phyloP scores from a whole-genome alignment of 2,888 invertebrate genomes.

The Volucella zonaria region DNA sequence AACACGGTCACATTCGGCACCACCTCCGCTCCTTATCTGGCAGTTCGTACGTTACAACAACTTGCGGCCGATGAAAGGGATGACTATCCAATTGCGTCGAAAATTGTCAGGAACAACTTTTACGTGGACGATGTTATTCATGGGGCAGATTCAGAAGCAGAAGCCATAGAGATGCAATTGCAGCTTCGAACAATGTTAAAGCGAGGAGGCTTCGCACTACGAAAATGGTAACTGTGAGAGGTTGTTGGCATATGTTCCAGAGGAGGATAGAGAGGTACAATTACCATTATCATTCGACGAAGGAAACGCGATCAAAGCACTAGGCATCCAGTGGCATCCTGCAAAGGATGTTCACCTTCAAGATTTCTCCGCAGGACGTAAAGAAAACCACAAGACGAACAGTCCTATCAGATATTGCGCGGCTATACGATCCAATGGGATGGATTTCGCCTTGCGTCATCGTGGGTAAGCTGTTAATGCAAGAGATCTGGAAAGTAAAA shows the following conservation, averaged over 20 bases:
- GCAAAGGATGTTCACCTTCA: background rate
- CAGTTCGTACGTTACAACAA: background rate
- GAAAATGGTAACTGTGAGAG: conserved; percentile 20
- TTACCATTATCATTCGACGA: background rate
- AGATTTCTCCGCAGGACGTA: background rate
- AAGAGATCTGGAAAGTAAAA: background rate
- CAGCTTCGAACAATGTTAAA: conserved; percentile 2
- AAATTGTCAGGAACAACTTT: conserved; percentile 8
- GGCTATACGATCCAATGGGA: conserved; percentile 5
- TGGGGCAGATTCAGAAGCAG: conserved; percentile 3
- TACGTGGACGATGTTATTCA: conserved; percentile 26
- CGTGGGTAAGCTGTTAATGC: conserved; percentile 1
- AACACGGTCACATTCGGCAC: conserved; percentile 34
- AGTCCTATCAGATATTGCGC: background rate
- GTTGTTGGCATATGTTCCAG: background rate
- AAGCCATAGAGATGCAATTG: conserved; percentile 4
- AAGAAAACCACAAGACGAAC: conserved; percentile 1
- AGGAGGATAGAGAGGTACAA: conserved; percentile 10
- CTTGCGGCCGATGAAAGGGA: conserved; percentile 16
- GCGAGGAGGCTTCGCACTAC: conserved; percentile 13
- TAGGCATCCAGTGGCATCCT: conserved; percentile 19
- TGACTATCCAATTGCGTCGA: conserved; percentile 9
- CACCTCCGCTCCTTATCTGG: conserved; percentile 9
- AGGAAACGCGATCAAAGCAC: background rate
- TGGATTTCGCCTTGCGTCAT: conserved; percentile 11